Evolutionary conservation across 2,113 vertebrate species (phyloP).

Genomic region (Leuciscus idus): DNA sequence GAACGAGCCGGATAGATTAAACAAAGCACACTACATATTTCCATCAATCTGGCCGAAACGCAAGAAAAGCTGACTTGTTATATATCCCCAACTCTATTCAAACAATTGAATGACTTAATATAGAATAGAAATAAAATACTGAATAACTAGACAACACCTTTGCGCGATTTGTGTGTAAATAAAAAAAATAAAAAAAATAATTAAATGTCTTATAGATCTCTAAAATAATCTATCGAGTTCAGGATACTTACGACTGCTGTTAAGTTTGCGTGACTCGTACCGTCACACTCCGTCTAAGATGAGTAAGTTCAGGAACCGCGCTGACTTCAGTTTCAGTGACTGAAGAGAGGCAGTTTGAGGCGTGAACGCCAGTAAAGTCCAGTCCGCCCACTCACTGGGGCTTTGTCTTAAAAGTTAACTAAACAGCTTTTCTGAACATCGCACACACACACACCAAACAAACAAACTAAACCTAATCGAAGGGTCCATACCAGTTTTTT

Average conservation of each 20-base stretch:
- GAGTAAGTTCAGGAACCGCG: background rate
- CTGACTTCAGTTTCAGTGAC: background rate
- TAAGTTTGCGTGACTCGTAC: background rate
- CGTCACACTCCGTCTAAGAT: background rate
- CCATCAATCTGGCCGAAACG: background rate
- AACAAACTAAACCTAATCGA: background rate
- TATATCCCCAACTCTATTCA: background rate
- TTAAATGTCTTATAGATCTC: background rate
- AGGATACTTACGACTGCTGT: slow-evolving; percentile 15
- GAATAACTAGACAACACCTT: background rate
- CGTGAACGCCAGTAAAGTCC: background rate
- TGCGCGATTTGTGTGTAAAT: background rate
- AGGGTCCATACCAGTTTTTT: background rate
- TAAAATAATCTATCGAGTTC: background rate
- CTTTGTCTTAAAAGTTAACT: too few species aligned
- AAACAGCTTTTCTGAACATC: background rate
- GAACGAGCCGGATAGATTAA: background rate
- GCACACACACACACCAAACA: background rate
- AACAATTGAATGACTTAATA: background rate
- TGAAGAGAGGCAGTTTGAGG: background rate
- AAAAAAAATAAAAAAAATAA: too few species aligned
- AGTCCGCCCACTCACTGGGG: background rate
- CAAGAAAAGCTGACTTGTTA: background rate
- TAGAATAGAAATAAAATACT: background rate
- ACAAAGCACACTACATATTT: background rate